Conservation (phyloP, 2,888 invertebrate genomes). For the Falcaria lacertinaria region DNA sequence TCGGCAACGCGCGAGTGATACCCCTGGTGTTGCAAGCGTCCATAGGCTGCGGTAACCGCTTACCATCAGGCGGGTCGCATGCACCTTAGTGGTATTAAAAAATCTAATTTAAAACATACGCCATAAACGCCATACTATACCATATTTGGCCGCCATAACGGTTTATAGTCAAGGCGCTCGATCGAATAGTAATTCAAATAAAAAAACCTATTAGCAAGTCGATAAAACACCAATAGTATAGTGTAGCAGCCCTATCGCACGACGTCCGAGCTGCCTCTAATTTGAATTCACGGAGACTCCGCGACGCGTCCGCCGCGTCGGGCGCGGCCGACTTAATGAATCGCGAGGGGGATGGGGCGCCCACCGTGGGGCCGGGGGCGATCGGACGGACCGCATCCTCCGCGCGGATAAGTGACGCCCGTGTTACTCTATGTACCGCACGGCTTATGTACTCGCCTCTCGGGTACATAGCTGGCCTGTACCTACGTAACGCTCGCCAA, state of each 20-base stretch:
- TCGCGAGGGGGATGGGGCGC: conserved; percentile 60
- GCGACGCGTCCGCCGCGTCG: conserved; percentile 77
- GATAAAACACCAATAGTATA: conserved; percentile 7
- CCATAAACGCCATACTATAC: no score
- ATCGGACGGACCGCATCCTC: conserved; percentile 78
- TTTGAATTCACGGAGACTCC: conserved; percentile 80
- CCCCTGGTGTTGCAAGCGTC: no score
- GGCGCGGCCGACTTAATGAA: conserved; percentile 80
- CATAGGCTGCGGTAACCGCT: no score
- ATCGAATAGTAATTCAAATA: no score
- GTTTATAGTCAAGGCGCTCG: no score
- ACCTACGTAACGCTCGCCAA: conserved; percentile 77
- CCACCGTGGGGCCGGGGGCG: conserved; percentile 53
- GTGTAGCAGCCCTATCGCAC: conserved; percentile 52
- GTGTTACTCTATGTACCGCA: conserved; percentile 73
- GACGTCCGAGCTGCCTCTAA: conserved; percentile 78
- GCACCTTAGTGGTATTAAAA: no score
- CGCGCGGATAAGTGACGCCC: conserved; percentile 79
- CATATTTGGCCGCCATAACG: no score
- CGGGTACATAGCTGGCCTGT: conserved; percentile 70
- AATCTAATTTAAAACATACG: no score
- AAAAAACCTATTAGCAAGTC: no score
- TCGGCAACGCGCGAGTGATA: no score
- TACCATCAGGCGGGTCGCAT: no score
- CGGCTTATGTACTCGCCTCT: conserved; percentile 59